Conservation (phyloP, 1,140 invertebrate species). For the Oreohelix idahoensis region DNA sequence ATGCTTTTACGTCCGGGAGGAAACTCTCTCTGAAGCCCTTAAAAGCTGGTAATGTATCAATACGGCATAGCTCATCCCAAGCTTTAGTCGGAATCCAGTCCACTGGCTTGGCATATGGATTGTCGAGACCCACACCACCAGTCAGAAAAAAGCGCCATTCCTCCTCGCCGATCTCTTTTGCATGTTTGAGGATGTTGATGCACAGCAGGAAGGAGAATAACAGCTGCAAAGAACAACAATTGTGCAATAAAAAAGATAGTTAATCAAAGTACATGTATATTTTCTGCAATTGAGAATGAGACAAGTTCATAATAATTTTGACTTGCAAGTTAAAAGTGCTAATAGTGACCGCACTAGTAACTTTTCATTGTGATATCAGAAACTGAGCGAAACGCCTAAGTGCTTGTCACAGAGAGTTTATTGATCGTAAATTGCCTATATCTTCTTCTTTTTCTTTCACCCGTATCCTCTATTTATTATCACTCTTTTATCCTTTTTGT, state of each 20-base stretch:
- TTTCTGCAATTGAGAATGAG: not conserved
- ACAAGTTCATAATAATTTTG: too few relatives aligned
- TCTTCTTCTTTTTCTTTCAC: too few relatives aligned
- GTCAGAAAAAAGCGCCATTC: conserved; percentile 72
- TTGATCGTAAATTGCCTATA: too few relatives aligned
- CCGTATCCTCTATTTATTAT: too few relatives aligned
- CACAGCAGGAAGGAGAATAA: conserved; percentile 73
- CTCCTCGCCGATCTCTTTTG: conserved; percentile 72
- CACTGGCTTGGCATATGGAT: conserved; percentile 72
- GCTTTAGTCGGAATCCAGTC: conserved; percentile 88
- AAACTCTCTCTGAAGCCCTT: conserved; percentile 56
- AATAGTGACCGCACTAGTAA: too few relatives aligned
- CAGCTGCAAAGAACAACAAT: conserved; percentile 44
- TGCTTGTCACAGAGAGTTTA: too few relatives aligned
- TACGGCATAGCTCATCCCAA: conserved; percentile 85
- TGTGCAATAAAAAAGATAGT: conserved; percentile 1
- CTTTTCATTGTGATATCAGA: too few relatives aligned
- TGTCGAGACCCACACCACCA: conserved; percentile 72
- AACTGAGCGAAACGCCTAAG: too few relatives aligned
- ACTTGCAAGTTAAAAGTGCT: too few relatives aligned
- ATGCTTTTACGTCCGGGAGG: not conserved
- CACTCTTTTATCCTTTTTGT: too few relatives aligned
- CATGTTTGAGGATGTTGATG: conserved; percentile 70
- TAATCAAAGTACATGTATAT: not conserved
- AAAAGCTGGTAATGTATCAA: conserved; percentile 76